Evolutionary conservation across 2,797 vertebrate genomes (phyloP), one percentile per base, ranked within the genome.

Genomic region (Molossus alvarezi): DNA sequence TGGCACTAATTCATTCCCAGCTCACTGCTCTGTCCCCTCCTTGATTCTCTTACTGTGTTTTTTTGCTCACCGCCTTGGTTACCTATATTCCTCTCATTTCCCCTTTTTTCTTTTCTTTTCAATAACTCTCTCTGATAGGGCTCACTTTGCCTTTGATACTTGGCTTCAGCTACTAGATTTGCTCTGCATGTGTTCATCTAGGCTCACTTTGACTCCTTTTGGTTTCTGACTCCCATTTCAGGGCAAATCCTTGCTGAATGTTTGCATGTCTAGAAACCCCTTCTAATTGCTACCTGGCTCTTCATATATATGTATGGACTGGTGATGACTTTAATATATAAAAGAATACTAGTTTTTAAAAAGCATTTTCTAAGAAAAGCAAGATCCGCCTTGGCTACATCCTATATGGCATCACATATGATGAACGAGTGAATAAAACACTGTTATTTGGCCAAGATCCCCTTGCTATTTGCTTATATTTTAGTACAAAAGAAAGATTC

Each of bases 401-500:
- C 75, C 51, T 91, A 48, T 58, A 37, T 89, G 20, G 17, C 21
- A 29, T 92, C 51, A 79, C 73, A 73, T 95, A 69, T 1, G 21
- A 79, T 86, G 57, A 94, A 12, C 12, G 27, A 77, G 51, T 64
- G 23, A 94, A 95, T 73, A 29, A 83, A 97, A 91, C 29, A 65
- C 62, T 88, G 1, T 72, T 60, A 89, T 84, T 83, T 92, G 69
- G 6, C 13, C 67, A 85, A 57, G 27, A 69, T 58, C 45, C 2
- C 18, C 3, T 76, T 37, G 3, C 51, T 88, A 10, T 85, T 58
- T 96, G 17, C 29, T 75, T 92, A 48, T 58, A 71, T 92, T 81
- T 73, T 90, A 72, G 64, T 85, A 62, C 48, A 65, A 80, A 93
- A 58, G 29, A 84, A 85, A 92, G 62, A 88, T 73, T 94, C 53